Evolutionary conservation across 1,140 invertebrate genomes (phyloP).

Genomic region (Ganaspis sp.): DNA sequence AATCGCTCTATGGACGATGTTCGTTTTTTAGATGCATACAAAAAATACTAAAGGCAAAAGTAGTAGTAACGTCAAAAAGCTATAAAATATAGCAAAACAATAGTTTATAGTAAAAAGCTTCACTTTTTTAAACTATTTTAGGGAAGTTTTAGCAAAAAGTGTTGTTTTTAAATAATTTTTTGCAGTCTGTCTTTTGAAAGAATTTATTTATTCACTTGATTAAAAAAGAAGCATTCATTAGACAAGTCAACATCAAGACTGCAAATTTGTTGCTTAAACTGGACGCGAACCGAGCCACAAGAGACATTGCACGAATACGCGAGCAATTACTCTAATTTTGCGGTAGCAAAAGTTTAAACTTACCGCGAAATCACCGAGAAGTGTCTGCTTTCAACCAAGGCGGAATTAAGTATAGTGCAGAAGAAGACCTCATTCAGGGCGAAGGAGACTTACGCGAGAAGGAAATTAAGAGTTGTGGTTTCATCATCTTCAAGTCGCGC

Average conservation of each 20-base stretch:
- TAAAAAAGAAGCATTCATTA: too few relatives aligned
- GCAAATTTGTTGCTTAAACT: neutral
- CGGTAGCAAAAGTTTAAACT: conserved; percentile 33
- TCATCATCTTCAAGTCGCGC: neutral
- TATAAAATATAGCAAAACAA: too few relatives aligned
- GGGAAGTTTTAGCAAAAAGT: too few relatives aligned
- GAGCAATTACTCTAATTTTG: conserved; percentile 50
- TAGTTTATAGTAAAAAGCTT: too few relatives aligned
- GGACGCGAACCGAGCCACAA: neutral
- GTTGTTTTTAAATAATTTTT: too few relatives aligned
- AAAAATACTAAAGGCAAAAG: too few relatives aligned
- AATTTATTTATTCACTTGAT: too few relatives aligned
- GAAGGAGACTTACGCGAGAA: neutral
- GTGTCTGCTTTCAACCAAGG: conserved; percentile 31
- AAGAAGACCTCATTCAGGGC: conserved; percentile 5
- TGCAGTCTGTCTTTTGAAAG: too few relatives aligned
- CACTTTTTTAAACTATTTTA: too few relatives aligned
- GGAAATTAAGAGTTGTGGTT: conserved; percentile 10
- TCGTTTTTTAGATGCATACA: too few relatives aligned
- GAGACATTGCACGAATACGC: conserved; percentile 37
- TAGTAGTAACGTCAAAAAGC: too few relatives aligned
- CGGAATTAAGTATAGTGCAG: conserved; percentile 34
- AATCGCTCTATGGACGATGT: too few relatives aligned
- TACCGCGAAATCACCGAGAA: conserved; percentile 29
- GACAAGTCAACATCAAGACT: neutral